Percentiles rank a stretch among this genome's conserved stretches.
These are phyloP conservation scores for Aethes cnicana DNA, from an alignment of 2,888 invertebrate species.

Conservation along the genomic window DNA sequence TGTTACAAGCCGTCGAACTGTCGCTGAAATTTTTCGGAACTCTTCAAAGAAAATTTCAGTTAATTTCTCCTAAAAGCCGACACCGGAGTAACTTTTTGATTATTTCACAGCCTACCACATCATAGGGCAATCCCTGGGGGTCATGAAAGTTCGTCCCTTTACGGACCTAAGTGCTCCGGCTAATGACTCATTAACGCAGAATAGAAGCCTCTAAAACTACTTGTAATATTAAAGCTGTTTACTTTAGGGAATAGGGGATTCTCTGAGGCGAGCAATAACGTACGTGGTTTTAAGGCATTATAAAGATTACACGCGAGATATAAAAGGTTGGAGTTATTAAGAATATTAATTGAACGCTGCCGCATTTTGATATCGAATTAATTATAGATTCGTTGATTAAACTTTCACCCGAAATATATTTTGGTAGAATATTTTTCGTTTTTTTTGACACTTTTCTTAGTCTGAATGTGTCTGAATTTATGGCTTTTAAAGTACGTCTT, in stretches of 20 bases:
- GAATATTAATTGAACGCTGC: background rate
- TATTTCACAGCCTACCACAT: slow-evolving; percentile 9
- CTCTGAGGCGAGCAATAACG: slow-evolving; percentile 27
- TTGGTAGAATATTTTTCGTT: too few species aligned
- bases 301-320: slow-evolving; percentile 2
- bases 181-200: slow-evolving; percentile 32
- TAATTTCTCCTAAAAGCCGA: background rate
- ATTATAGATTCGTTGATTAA: too few species aligned
- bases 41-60: background rate
- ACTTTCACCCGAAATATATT: too few species aligned
- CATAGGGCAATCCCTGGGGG: slow-evolving; percentile 21
- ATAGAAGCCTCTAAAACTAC: slow-evolving; percentile 28
- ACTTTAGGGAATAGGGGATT: slow-evolving; percentile 30
- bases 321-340: background rate
- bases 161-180: slow-evolving; percentile 29
- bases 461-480: too few species aligned
- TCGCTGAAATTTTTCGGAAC: slow-evolving; percentile 2
- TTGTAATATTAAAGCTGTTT: slow-evolving; percentile 31
- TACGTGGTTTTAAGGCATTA: slow-evolving; percentile 23
- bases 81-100: slow-evolving; percentile 7
- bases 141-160: slow-evolving; percentile 26
- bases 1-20: background rate
- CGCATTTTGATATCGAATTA: slow-evolving; percentile 23
- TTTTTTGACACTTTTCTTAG: too few species aligned
- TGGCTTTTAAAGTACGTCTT: too few species aligned